phyloP scores from a whole-genome alignment of 2,113 vertebrate genomes.

The Sapajus apella region DNA sequence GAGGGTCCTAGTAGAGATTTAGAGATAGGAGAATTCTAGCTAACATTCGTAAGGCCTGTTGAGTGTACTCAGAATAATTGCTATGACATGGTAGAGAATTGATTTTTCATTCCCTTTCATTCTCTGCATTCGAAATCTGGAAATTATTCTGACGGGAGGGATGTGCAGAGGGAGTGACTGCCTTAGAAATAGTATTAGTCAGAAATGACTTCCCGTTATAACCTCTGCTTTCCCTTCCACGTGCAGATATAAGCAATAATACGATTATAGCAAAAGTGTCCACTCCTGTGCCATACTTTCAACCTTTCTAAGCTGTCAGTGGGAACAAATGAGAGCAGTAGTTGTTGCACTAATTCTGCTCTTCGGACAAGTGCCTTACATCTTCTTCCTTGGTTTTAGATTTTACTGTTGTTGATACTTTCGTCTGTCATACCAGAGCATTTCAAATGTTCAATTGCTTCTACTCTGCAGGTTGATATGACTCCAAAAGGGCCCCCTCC shows the following conservation, averaged over 20 bases:
- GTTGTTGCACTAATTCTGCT: no score
- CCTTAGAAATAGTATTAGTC: neutral
- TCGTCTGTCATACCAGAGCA: no score
- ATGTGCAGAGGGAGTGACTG: rapidly evolving
- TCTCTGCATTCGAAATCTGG: neutral
- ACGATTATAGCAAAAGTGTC: no score
- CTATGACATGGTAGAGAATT: neutral
- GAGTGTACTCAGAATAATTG: neutral
- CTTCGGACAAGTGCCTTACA: no score
- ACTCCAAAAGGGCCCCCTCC: slow-evolving; percentile 88
- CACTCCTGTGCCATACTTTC: no score
- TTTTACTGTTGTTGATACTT: no score
- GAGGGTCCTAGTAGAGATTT: neutral
- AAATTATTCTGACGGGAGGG: neutral
- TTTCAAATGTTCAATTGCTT: neutral
- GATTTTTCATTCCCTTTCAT: neutral
- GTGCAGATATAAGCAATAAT: neutral
- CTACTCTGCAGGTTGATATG: slow-evolving; percentile 77
- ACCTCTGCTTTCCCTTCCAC: neutral
- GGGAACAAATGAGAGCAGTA: no score
- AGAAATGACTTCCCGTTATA: neutral
- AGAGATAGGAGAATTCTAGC: neutral
- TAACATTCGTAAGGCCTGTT: neutral
- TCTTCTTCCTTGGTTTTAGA: no score
- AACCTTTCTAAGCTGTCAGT: no score